Percentiles rank a stretch among this genome's conserved stretches.
These are phyloP conservation scores for Drosophila sproati DNA, from an alignment of 1,140 invertebrate genomes.

Conservation along the genomic window DNA sequence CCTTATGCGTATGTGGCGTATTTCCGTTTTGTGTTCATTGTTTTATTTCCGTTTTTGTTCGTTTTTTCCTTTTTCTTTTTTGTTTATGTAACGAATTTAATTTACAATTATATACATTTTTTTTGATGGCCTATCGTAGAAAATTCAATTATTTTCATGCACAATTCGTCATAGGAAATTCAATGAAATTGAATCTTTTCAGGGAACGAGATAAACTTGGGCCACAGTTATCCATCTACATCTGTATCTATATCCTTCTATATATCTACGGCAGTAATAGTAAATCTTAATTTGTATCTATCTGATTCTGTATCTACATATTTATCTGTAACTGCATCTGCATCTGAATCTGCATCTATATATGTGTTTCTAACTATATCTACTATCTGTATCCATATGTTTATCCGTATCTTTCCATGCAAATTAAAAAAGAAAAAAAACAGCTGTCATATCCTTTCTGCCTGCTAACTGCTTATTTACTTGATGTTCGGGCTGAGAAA, in stretches of 20 bases:
- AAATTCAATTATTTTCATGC: slow-evolving; percentile 67
- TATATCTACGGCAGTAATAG: not conserved
- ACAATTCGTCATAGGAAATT: slow-evolving; percentile 47
- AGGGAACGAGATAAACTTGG: slow-evolving; percentile 26
- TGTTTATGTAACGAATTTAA: slow-evolving; percentile 75
- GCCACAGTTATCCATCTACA: slow-evolving; percentile 1
- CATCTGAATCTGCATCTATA: not conserved
- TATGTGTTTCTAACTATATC: not conserved
- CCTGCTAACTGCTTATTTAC: slow-evolving; percentile 17
- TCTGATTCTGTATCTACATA: no score
- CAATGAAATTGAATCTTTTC: slow-evolving; percentile 62
- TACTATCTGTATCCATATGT: no score
- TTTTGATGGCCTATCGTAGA: slow-evolving; percentile 37
- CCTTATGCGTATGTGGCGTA: slow-evolving; percentile 38
- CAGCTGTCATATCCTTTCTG: slow-evolving; percentile 17
- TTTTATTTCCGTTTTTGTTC: slow-evolving; percentile 53
- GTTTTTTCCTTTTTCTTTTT: slow-evolving; percentile 60
- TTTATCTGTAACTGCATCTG: not conserved
- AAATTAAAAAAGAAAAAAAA: slow-evolving; percentile 43
- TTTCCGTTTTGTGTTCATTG: slow-evolving; percentile 77
- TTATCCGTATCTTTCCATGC: slow-evolving; percentile 25
- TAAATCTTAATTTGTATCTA: no score
- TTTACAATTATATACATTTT: slow-evolving; percentile 78
- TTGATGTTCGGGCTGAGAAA: slow-evolving; percentile 33
- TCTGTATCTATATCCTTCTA: not conserved